These are phyloP conservation scores for Varanus salvator DNA, from an alignment of 2,113 vertebrate genomes.

Conservation along the genomic window DNA sequence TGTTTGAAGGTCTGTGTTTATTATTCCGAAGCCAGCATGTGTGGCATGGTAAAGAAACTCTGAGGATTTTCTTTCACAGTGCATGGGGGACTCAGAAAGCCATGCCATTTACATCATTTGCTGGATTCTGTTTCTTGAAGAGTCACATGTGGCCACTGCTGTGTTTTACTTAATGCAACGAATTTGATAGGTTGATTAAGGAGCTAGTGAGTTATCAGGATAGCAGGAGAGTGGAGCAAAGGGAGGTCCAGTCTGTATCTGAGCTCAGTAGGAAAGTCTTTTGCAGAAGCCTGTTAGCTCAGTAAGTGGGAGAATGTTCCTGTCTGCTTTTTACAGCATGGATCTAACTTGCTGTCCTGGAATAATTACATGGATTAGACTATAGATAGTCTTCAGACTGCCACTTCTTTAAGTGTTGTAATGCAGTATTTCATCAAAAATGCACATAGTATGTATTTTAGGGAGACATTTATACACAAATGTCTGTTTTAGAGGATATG, in stretches of 20 bases:
- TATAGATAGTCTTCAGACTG: not conserved
- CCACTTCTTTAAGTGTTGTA: not conserved
- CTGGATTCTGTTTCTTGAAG: slow-evolving; percentile 3
- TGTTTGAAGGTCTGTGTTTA: rapidly evolving
- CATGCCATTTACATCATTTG: not conserved
- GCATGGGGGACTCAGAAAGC: not conserved
- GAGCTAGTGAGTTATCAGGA: not conserved
- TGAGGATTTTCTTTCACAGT: slow-evolving; percentile 26
- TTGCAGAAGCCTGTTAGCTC: not conserved
- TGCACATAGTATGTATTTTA: not conserved
- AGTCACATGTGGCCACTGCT: rapidly evolving
- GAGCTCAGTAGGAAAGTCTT: not conserved
- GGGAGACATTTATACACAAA: not conserved
- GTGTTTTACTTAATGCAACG: slow-evolving; percentile 12
- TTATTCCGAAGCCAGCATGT: slow-evolving; percentile 13
- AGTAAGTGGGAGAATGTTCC: too few species aligned
- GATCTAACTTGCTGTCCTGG: not conserved
- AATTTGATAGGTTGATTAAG: not conserved
- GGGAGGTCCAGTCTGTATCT: not conserved
- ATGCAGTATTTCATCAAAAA: not conserved
- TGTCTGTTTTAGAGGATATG: not conserved
- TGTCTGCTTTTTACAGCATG: not conserved
- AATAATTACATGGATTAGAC: not conserved
- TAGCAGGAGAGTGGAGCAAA: not conserved
- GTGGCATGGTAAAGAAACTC: not conserved